Percentiles rank a stretch among this genome's conserved stretches.
phyloP scores from a whole-genome alignment of 2,888 invertebrate genomes.

The Diaprepes abbreviatus region DNA sequence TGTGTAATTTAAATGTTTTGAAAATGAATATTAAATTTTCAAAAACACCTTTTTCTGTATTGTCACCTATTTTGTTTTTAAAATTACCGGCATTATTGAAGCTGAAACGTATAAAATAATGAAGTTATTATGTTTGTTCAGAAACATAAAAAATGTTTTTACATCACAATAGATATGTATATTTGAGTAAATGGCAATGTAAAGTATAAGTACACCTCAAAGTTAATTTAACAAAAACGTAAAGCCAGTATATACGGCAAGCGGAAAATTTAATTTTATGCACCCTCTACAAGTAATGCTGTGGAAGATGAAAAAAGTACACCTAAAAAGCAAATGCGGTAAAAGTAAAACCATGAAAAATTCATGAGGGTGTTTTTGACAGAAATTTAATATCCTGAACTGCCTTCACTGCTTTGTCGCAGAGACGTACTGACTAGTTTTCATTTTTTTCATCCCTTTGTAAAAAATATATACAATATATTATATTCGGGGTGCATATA shows the following conservation, averaged over 20 bases:
- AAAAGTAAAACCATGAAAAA: slow-evolving; percentile 44
- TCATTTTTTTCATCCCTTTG: background rate
- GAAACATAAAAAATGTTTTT: too few relatives aligned
- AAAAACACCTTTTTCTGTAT: too few relatives aligned
- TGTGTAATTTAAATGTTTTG: too few relatives aligned
- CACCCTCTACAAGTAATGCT: slow-evolving; percentile 39
- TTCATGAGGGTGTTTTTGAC: slow-evolving; percentile 44
- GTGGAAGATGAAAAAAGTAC: slow-evolving; percentile 41
- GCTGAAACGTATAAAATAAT: too few relatives aligned
- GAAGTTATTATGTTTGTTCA: too few relatives aligned
- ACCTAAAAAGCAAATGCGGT: slow-evolving; percentile 39
- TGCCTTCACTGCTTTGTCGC: slow-evolving; percentile 13
- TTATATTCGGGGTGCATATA: too few relatives aligned
- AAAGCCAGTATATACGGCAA: slow-evolving; percentile 19
- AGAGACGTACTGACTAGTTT: slow-evolving; percentile 6
- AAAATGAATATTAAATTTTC: too few relatives aligned
- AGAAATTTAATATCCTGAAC: slow-evolving; percentile 44
- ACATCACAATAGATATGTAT: too few relatives aligned
- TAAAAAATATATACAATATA: too few relatives aligned
- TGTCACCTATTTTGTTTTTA: too few relatives aligned
- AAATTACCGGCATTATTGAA: too few relatives aligned
- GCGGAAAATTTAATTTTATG: slow-evolving; percentile 40
- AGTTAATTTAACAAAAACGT: slow-evolving; percentile 32
- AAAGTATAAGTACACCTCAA: background rate
- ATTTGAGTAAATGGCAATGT: background rate